Base-by-base conservation (phyloP, 2,113 vertebrate genomes). In the Colinus virginianus region DNA sequence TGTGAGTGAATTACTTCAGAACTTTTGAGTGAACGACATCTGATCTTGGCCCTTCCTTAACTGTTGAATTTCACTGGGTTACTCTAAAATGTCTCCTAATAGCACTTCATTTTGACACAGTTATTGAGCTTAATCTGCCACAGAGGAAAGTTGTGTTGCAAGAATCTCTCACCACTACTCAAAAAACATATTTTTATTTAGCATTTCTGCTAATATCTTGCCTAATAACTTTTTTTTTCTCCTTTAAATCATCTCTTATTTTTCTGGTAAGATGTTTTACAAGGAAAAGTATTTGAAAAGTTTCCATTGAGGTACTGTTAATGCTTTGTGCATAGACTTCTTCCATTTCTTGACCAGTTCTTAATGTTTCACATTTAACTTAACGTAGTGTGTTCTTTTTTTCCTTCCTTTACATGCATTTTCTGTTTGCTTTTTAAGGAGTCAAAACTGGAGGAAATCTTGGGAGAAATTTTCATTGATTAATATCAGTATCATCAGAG, bases 51-150 rank as follows among this genome's bases (percentile, higher is more conserved):
- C 2, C 1, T 55, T 90, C 62, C 59, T 88, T 70, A 51, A 61
- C 12, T 49, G 7, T 7, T 69, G 45, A 53, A 45, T 45, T 74
- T 87, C 78, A 76, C 26, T 79, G 53, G 3, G 26, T 68, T 82
- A 14, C 76, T 85, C 63, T 79, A 82, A 94, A 91, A 56, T 64
- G 75, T 89, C 76, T 83, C n/a, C 59, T 93, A 79, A 53, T 62
- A n/a, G 9, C 13, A 40, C 22, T 79, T 91, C 36, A n/a, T 74
- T 49, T 66, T 85, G 13, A 72, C 45, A 62, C 23, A 40, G 11
- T 49, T 49, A 23, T 83, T 64, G 32, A 74, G 7, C 18, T 76
- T 83, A 69, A 77, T 77, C 30, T 2, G 2, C 19, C 43, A 46
- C 53, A 94, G 22, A 87, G 48, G 21, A 78, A 71, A 1, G 0